Evolutionary conservation across 1,140 invertebrate genomes (phyloP).

Genomic region (Trinorchestia longiramus): DNA sequence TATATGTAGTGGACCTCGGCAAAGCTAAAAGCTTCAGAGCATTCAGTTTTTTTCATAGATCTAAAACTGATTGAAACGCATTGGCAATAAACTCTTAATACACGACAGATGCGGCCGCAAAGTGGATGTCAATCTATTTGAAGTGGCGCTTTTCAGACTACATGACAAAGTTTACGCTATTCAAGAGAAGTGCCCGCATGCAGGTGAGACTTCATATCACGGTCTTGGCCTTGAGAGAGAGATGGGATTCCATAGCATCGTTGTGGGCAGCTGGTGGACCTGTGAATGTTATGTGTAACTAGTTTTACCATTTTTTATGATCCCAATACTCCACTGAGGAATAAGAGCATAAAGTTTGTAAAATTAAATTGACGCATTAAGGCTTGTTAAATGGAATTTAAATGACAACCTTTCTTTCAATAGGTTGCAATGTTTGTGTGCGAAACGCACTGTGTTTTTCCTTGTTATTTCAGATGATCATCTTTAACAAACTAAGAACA

Average conservation of each 20-base stretch:
- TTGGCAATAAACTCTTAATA: neutral
- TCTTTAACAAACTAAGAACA: too few species aligned
- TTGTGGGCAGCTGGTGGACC: neutral
- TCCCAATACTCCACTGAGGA: neutral
- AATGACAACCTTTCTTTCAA: too few species aligned
- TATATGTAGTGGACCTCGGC: neutral
- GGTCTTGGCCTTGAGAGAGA: neutral
- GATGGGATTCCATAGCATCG: neutral
- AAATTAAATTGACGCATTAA: too few species aligned
- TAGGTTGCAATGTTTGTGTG: too few species aligned
- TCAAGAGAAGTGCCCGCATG: constrained; percentile 16
- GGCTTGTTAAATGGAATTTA: too few species aligned
- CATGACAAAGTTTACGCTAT: neutral
- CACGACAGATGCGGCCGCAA: neutral
- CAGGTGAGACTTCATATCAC: neutral
- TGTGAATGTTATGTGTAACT: neutral
- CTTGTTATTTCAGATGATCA: too few species aligned
- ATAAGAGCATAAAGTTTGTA: neutral
- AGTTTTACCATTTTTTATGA: neutral
- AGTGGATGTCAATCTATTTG: neutral
- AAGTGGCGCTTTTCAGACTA: constrained; percentile 26
- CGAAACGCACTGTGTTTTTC: too few species aligned
- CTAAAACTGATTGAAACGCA: neutral
- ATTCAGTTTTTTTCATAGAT: neutral
- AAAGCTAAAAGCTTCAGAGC: too few species aligned